phyloP scores from a whole-genome alignment of 2,113 vertebrate species.

The Corynorhinus townsendii region DNA sequence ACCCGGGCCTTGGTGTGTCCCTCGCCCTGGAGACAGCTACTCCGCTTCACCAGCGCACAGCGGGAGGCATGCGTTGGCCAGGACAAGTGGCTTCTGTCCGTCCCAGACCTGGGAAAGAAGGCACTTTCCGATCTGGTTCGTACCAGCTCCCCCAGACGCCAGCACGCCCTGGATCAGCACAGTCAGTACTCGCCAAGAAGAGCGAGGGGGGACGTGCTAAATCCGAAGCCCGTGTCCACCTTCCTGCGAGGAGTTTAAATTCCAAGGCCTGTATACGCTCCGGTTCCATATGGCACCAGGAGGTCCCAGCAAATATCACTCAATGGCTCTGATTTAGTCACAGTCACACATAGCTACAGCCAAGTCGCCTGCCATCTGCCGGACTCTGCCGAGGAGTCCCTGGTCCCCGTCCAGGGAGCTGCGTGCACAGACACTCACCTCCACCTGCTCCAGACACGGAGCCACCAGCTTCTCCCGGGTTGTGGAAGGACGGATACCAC shows the following conservation, averaged over 20 bases:
- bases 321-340: not conserved
- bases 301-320: constrained; percentile 31
- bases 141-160: not conserved
- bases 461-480: not conserved
- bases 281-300: constrained; percentile 50
- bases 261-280: constrained; percentile 43
- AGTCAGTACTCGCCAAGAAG: not conserved
- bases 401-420: not conserved
- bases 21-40: not conserved
- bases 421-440: not conserved
- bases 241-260: constrained; percentile 29
- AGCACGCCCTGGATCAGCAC: not conserved
- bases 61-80: no score
- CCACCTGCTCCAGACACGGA: no score
- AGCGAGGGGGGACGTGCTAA: not conserved
- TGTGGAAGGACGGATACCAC: not conserved
- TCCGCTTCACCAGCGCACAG: not conserved
- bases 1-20: not conserved
- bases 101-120: not conserved
- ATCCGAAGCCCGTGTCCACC: not conserved
- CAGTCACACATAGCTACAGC: not conserved
- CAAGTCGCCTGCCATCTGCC: constrained; percentile 18
- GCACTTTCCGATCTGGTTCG: not conserved
- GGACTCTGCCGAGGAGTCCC: not conserved
- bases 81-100: not conserved